Conservation (phyloP, 2,797 vertebrate genomes). For the Helostoma temminkii region DNA sequence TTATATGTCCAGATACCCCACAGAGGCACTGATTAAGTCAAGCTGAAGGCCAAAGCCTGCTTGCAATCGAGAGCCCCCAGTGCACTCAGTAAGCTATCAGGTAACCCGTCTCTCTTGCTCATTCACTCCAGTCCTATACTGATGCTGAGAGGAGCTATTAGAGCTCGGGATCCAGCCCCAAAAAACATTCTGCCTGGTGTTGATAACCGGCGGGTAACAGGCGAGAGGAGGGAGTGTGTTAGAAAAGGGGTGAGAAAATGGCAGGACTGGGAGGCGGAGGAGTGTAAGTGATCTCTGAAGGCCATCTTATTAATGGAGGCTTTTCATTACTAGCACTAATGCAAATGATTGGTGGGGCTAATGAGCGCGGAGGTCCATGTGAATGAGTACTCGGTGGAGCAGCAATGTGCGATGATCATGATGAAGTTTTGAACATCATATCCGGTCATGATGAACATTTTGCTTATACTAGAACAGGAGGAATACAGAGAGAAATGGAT, state of each 20-base stretch:
- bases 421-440: constrained; percentile 60
- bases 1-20: constrained; percentile 75
- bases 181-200: constrained; percentile 66
- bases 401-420: constrained; percentile 61
- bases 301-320: constrained; percentile 80
- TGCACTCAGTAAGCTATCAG: constrained; percentile 74
- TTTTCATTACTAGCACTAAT: constrained; percentile 80
- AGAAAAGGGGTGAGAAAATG: constrained; percentile 35
- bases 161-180: constrained; percentile 33
- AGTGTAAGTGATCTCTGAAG: constrained; percentile 82
- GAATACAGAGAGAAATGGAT: constrained; percentile 58
- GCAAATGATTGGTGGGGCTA: constrained; percentile 77
- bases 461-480: constrained; percentile 64
- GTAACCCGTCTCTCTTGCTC: constrained; percentile 67
- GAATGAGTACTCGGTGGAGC: constrained; percentile 60
- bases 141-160: constrained; percentile 73
- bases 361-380: constrained; percentile 70
- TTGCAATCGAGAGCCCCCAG: constrained; percentile 63
- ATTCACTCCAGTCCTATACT: constrained; percentile 64
- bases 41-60: constrained; percentile 77
- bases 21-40: constrained; percentile 82
- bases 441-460: constrained; percentile 63
- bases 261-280: constrained; percentile 64
- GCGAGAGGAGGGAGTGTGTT: constrained; percentile 1
- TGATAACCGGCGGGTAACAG: constrained; percentile 70